Evolutionary conservation across 2,888 invertebrate species (phyloP).

Genomic region (Silvanus unidentatus): DNA sequence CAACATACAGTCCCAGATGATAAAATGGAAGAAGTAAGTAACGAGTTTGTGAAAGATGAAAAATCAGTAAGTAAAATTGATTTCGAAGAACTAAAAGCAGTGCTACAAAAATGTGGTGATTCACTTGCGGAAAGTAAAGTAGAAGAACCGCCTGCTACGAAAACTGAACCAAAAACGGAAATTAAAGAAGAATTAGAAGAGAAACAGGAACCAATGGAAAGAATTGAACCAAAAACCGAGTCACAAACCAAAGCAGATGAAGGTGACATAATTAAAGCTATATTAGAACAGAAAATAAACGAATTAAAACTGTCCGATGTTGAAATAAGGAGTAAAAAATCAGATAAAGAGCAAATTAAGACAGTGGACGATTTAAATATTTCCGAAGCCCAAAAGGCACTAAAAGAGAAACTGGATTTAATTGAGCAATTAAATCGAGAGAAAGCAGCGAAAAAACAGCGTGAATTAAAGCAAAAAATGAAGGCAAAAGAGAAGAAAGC

Average conservation of each 20-base stretch:
- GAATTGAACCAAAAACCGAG: conserved; percentile 7
- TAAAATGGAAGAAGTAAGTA: conserved; percentile 6
- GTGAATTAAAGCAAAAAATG: conserved; percentile 8
- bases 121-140: conserved; percentile 12
- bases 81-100: conserved; percentile 1
- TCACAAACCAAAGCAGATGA: conserved; percentile 4
- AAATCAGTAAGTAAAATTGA: neutral
- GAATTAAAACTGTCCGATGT: conserved; percentile 8
- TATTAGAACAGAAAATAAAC: neutral
- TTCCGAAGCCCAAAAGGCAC: too few relatives aligned
- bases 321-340: conserved; percentile 8
- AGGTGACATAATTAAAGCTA: too few relatives aligned
- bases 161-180: conserved; percentile 6
- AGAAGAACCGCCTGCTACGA: conserved; percentile 3
- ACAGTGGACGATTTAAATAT: too few relatives aligned
- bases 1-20: neutral
- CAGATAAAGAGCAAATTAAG: conserved; percentile 7
- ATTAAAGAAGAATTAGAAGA: conserved; percentile 5
- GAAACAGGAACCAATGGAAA: conserved; percentile 9
- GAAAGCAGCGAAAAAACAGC: conserved; percentile 14
- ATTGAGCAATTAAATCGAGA: conserved; percentile 8
- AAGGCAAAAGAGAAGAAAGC: conserved; percentile 7
- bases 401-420: too few relatives aligned
- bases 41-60: neutral
- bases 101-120: neutral